Percentiles rank a stretch among this genome's conserved stretches.
Conservation (phyloP, 2,888 invertebrate species). For the Terebella lapidaria region DNA sequence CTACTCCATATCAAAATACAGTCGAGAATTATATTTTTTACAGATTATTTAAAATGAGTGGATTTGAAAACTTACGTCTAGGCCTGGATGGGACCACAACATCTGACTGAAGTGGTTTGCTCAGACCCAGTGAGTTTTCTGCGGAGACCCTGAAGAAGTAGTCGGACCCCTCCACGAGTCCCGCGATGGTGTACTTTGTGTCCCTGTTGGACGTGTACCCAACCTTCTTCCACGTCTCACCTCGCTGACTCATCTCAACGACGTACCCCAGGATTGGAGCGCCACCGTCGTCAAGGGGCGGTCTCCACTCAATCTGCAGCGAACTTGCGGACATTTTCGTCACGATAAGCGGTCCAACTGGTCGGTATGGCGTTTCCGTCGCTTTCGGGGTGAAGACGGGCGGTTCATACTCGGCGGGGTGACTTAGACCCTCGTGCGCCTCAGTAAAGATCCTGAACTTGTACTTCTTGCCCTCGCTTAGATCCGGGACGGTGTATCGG, state of each 20-base stretch:
- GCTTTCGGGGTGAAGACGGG: constrained; percentile 12
- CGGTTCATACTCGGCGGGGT: constrained; percentile 22
- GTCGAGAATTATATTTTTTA: too few species aligned
- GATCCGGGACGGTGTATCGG: constrained; percentile 38
- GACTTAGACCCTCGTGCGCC: constrained; percentile 51
- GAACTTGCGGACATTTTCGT: constrained; percentile 29
- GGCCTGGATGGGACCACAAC: constrained; percentile 49
- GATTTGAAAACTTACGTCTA: constrained; percentile 41
- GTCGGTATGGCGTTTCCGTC: constrained; percentile 25
- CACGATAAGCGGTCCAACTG: constrained; percentile 28
- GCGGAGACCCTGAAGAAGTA: constrained; percentile 49
- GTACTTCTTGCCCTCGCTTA: constrained; percentile 58
- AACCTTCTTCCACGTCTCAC: constrained; percentile 25
- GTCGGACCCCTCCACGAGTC: constrained; percentile 31
- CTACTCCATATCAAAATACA: too few species aligned
- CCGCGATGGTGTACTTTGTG: constrained; percentile 27
- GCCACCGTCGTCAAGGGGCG: constrained; percentile 53
- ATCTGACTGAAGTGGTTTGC: constrained; percentile 36
- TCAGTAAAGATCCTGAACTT: constrained; percentile 58
- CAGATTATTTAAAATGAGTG: too few species aligned
- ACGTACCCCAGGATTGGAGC: constrained; percentile 46
- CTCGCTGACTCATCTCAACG: constrained; percentile 31
- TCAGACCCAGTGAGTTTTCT: constrained; percentile 43
- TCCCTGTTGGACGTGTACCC: constrained; percentile 25
- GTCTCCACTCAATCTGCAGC: constrained; percentile 50